Base-by-base conservation (phyloP, 2,113 vertebrate species). In the Chlorodrepanis virens region DNA sequence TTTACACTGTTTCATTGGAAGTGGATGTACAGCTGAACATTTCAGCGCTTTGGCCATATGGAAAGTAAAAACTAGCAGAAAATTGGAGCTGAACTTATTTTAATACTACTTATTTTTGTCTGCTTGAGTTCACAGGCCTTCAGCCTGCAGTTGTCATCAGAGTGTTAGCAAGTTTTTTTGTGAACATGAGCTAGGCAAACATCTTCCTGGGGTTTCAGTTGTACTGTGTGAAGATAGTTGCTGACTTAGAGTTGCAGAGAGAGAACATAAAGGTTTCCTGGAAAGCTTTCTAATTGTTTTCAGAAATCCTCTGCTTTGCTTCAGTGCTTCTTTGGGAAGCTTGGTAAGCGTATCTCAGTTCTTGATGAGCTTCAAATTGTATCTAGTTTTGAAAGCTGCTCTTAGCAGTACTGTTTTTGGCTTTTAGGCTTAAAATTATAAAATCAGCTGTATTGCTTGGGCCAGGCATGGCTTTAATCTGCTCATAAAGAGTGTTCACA, bases 1-100 rank as follows among this genome's bases (percentile, higher is more conserved):
- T 97, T 96, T 94, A 72, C 25, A 52, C 83, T 27, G 71, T 53
- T 53, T 72, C 85, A 61, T 37, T 97, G 71, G 87, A 59, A 76
- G 69, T 76, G 70, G 91, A 83, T 87, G 20, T 85, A 33, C 52
- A 64, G 44, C 80, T 88, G 45, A 89, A 77, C 67, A 87, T 33
- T 81, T 47, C 23, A 24, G 42, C 0, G 0, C 53, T 45, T 93
- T 82, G 52, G 52, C 64, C 47, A 10, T 74, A 56, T 35, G 44
- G 37, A 57, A 82, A 65, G 37, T 45, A 39, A 83, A 95, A 93
- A 44, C 14, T 50, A 67, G 44, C 54, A 87, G 75, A 72, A 85
- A 79, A 80, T 23, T 53, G 6, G 19, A 72, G 45, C 9, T 65
- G 53, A 90, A 72, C 22, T 83, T 84, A 50, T 5, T 87, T 71